phyloP scores from a whole-genome alignment of 2,797 vertebrate genomes.

The Ctenopoma multispine region DNA sequence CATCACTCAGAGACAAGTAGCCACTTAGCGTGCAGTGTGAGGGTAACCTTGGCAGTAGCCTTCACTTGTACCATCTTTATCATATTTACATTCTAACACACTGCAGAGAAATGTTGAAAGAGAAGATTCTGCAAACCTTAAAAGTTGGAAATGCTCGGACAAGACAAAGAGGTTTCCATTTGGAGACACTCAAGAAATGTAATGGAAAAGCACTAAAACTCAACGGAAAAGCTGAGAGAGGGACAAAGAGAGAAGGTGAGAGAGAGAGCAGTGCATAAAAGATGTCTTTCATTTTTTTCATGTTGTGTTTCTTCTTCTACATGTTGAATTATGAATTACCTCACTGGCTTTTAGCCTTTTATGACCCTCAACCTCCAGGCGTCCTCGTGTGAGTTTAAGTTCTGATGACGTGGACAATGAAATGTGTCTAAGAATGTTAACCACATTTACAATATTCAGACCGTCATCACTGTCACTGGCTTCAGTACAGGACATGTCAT shows the following conservation, averaged over 20 bases:
- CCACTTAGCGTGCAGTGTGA: slow-evolving; percentile 44
- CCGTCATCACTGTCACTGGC: too few relatives aligned
- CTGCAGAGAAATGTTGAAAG: slow-evolving; percentile 7
- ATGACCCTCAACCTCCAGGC: slow-evolving; percentile 37
- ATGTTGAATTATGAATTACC: slow-evolving; percentile 48
- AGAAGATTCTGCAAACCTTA: slow-evolving; percentile 18
- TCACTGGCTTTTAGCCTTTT: slow-evolving; percentile 55
- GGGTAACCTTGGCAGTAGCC: slow-evolving; percentile 65
- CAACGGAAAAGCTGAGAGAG: slow-evolving; percentile 21
- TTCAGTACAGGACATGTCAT: not conserved
- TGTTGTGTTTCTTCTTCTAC: slow-evolving; percentile 24
- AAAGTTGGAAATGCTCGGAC: slow-evolving; percentile 25
- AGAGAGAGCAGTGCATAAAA: slow-evolving; percentile 15
- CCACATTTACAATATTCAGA: slow-evolving; percentile 6
- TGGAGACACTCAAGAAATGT: slow-evolving; percentile 38
- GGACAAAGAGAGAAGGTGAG: not conserved
- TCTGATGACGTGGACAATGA: slow-evolving; percentile 7
- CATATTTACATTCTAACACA: slow-evolving; percentile 17
- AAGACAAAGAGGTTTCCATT: slow-evolving; percentile 34
- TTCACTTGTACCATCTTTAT: slow-evolving; percentile 32
- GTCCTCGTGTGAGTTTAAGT: slow-evolving; percentile 19
- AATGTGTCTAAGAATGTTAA: slow-evolving; percentile 18
- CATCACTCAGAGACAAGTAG: slow-evolving; percentile 60
- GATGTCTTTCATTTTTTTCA: slow-evolving; percentile 26
- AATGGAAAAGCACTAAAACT: slow-evolving; percentile 42